These are phyloP conservation scores for Callimorpha dominula DNA, from an alignment of 2,888 invertebrate species.

Conservation along the genomic window DNA sequence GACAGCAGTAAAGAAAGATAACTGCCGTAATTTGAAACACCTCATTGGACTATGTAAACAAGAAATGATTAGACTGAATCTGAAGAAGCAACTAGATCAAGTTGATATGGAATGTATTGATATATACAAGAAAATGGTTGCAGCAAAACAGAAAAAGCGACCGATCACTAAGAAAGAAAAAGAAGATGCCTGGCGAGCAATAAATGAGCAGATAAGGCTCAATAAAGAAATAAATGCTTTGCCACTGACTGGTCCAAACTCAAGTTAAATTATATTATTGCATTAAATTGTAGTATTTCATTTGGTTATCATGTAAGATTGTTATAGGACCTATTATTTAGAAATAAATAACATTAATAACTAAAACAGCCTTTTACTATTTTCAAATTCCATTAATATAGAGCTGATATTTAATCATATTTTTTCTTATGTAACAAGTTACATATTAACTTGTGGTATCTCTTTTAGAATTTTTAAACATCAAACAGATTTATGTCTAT, in stretches of 20 bases:
- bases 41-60: slow-evolving; percentile 91
- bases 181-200: slow-evolving; percentile 91
- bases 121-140: slow-evolving; percentile 93
- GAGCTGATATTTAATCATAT: background rate
- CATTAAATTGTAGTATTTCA: slow-evolving; percentile 33
- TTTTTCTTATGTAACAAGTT: too few species aligned
- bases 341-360: slow-evolving; percentile 47
- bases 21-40: slow-evolving; percentile 90
- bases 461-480: too few species aligned
- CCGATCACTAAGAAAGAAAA: slow-evolving; percentile 92
- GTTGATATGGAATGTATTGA: slow-evolving; percentile 93
- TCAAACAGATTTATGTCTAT: too few species aligned
- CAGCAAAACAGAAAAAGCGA: slow-evolving; percentile 93
- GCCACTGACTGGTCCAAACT: slow-evolving; percentile 82
- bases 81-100: slow-evolving; percentile 91
- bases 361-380: slow-evolving; percentile 2
- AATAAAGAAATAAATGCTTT: slow-evolving; percentile 84
- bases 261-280: slow-evolving; percentile 64
- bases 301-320: slow-evolving; percentile 42
- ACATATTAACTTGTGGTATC: too few species aligned
- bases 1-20: slow-evolving; percentile 92
- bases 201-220: slow-evolving; percentile 89
- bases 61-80: slow-evolving; percentile 92
- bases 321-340: slow-evolving; percentile 41
- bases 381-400: background rate